Evolutionary conservation across 2,797 vertebrate species (phyloP), one percentile per base, ranked within the genome.

Genomic region (Anguilla anguilla): DNA sequence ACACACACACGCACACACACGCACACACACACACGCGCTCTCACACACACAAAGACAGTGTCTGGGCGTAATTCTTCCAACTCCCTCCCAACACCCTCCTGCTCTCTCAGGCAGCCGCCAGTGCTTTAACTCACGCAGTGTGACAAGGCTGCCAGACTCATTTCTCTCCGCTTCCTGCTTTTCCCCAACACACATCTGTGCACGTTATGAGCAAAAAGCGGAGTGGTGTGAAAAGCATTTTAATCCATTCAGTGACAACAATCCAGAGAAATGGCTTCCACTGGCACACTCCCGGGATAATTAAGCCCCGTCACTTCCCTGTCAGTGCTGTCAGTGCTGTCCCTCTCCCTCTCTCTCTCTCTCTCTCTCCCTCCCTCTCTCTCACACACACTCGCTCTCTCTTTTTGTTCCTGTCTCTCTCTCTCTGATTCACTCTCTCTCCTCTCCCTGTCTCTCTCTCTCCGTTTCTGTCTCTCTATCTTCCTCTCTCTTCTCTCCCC

Each of bases 1-100:
- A 91, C 90, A 72, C 92, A 91, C 89, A 92, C 91, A 93, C 82
- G 90, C 64, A n/a, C 57, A 13, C 57, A 17, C 57, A 59, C 57
- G 59, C 57, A 59, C 57, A 59, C 11, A 67, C 22, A 67, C 22
- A 67, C 25, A n/a, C 22, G 25, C 61, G 9, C 61, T 4, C 22
- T n/a, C 22, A 9, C 22, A 67, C 3, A 22, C 25, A 67, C 19
- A 25, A 4, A 64, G 5, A 64, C 61, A 64, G 17, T 3, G 49
- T 51, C 2, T 51, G 6, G n/a, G n/a, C 39, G 19, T 13, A 43
- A n/a, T 79, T 79, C 39, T 19, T 35, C 39, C 77, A 22, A 22
- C 77, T 25, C 77, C 43, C 19, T 19, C 19, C 39, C 43, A 46
- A 9, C 43, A 22, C 43, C 7, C 72, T 77, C 77, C 43, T 22